Evolutionary conservation across 2,888 invertebrate genomes (phyloP).

Genomic region (Cryptus armator): DNA sequence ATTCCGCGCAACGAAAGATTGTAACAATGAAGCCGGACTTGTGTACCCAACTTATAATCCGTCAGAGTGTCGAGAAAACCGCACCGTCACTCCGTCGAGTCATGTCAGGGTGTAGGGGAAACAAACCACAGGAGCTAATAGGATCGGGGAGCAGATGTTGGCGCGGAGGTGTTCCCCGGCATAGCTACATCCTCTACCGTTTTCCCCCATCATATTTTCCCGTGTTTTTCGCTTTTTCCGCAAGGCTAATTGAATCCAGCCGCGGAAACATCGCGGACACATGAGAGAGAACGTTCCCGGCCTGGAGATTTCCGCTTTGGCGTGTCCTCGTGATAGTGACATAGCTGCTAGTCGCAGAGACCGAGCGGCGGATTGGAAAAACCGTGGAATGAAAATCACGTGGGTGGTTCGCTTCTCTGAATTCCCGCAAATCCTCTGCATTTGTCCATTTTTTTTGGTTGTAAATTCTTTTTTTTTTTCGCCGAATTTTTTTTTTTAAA

Average conservation of each 20-base stretch:
- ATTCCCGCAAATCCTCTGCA: constrained; percentile 14
- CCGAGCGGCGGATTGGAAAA: constrained; percentile 28
- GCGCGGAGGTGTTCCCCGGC: background rate
- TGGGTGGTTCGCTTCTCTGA: constrained; percentile 52
- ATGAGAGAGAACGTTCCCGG: constrained; percentile 7
- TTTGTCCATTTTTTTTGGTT: background rate
- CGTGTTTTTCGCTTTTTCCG: constrained; percentile 61
- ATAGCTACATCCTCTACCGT: background rate
- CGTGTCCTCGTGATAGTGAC: constrained; percentile 4
- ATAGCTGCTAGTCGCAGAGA: constrained; percentile 24
- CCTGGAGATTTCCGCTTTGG: constrained; percentile 9
- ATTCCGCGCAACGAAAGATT: background rate
- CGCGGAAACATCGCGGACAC: constrained; percentile 36
- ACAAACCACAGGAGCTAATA: constrained; percentile 58
- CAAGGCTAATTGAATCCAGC: constrained; percentile 64
- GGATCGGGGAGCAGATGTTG: constrained; percentile 37
- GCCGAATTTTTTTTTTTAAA: too few species aligned
- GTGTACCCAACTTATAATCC: constrained; percentile 11
- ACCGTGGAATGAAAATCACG: constrained; percentile 57
- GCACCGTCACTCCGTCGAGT: constrained; percentile 40
- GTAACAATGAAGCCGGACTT: background rate
- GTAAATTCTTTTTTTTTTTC: constrained; percentile 10
- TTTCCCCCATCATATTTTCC: constrained; percentile 60
- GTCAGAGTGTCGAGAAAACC: constrained; percentile 16
- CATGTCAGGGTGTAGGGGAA: constrained; percentile 27